These are phyloP conservation scores for Falco novaeseelandiae DNA, from an alignment of 2,797 vertebrate genomes.

Conservation along the genomic window DNA sequence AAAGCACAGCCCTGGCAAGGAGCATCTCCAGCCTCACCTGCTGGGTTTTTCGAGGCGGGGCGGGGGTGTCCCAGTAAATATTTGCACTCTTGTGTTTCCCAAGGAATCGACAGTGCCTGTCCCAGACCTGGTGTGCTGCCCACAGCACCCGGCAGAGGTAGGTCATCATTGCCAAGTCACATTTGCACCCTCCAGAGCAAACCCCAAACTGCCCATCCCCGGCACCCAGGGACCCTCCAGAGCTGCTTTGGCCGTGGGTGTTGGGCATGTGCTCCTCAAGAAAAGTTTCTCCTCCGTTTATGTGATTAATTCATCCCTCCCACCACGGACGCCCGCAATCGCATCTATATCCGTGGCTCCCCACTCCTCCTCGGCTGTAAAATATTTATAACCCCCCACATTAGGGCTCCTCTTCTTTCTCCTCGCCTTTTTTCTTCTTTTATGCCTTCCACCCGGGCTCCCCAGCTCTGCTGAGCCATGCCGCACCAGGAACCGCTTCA, in stretches of 20 bases:
- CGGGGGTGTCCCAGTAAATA: not conserved
- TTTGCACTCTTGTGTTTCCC: rapidly evolving
- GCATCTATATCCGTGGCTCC: conserved; percentile 46
- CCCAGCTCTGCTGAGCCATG: conserved; percentile 9
- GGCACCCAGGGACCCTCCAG: not conserved
- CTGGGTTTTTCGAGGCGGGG: not conserved
- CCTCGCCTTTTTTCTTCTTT: not conserved
- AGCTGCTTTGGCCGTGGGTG: not conserved
- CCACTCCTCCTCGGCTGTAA: conserved; percentile 57
- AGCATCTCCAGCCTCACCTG: not conserved
- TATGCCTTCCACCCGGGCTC: conserved; percentile 12
- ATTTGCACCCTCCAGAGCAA: not conserved
- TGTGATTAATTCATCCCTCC: conserved; percentile 64
- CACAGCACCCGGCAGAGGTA: rapidly evolving
- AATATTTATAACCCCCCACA: conserved; percentile 68
- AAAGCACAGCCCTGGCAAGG: not conserved
- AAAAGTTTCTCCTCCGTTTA: conserved; percentile 9
- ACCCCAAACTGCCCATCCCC: rapidly evolving
- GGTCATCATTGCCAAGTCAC: not conserved
- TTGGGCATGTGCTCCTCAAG: not conserved
- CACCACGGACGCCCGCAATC: not conserved
- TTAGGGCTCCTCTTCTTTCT: not conserved
- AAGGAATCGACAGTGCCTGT: rapidly evolving
- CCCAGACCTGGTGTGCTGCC: rapidly evolving
- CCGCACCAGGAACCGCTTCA: conserved; percentile 17